Percentiles rank a stretch among this genome's conserved stretches.
These are phyloP conservation scores for Hozukius guyotensis DNA, from an alignment of 2,797 vertebrate genomes.

Conservation along the genomic window DNA sequence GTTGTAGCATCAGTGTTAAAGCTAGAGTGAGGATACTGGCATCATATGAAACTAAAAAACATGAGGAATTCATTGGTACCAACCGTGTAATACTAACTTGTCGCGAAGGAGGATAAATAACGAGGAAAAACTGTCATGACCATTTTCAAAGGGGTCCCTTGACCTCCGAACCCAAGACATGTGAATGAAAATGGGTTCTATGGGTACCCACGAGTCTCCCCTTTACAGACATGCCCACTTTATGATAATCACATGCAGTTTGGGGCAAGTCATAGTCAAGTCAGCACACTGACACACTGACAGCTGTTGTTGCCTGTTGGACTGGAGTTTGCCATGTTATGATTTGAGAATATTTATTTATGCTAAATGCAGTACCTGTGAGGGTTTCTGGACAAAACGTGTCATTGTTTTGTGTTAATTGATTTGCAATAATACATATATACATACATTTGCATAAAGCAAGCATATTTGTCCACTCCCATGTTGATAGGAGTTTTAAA, in stretches of 20 bases:
- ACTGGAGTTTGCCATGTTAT: neutral
- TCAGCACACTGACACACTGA: no score
- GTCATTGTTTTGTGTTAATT: neutral
- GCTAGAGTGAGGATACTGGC: neutral
- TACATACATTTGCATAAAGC: neutral
- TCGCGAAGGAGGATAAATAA: neutral
- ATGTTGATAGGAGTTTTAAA: neutral
- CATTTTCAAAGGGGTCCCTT: no score
- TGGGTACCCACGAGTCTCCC: no score
- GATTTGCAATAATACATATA: neutral
- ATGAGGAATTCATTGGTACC: neutral
- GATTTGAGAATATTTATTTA: neutral
- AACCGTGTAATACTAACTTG: neutral
- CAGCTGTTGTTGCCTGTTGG: neutral
- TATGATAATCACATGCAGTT: no score
- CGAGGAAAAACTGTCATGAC: neutral
- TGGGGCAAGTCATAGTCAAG: no score
- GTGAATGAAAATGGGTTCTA: no score
- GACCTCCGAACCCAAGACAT: no score
- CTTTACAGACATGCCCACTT: no score
- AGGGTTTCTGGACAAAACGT: neutral
- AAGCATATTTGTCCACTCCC: neutral
- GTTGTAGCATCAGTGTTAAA: neutral
- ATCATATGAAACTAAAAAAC: neutral
- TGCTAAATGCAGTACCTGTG: neutral